Conservation (phyloP, 2,797 vertebrate species). For the Adrianichthys oophorus region DNA sequence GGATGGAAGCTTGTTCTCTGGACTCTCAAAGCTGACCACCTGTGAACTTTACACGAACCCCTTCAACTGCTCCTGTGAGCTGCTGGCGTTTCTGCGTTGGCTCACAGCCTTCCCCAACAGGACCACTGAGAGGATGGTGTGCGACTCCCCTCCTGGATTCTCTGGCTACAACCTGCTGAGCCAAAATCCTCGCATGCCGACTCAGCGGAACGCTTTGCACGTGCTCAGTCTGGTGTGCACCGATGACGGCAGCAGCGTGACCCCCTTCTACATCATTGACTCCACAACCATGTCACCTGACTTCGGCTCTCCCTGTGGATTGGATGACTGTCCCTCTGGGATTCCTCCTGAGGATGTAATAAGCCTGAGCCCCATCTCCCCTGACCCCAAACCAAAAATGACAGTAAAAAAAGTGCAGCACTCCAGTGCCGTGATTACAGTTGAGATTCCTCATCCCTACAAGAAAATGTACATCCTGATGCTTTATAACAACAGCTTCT, state of each 20-base stretch:
- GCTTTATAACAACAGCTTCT: slow-evolving; percentile 93
- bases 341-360: slow-evolving; percentile 82
- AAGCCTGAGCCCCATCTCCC: slow-evolving; percentile 80
- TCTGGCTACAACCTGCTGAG: slow-evolving; percentile 91
- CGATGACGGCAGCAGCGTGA: slow-evolving; percentile 76
- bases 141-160: slow-evolving; percentile 91
- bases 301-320: slow-evolving; percentile 79
- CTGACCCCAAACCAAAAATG: slow-evolving; percentile 83
- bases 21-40: slow-evolving; percentile 87
- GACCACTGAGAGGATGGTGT: slow-evolving; percentile 93
- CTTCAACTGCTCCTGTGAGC: slow-evolving; percentile 96
- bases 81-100: slow-evolving; percentile 94
- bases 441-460: slow-evolving; percentile 92
- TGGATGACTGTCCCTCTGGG: slow-evolving; percentile 92
- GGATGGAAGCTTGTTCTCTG: slow-evolving; percentile 87
- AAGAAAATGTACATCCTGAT: slow-evolving; percentile 95
- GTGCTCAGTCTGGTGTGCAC: slow-evolving; percentile 88
- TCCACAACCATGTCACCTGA: slow-evolving; percentile 80
- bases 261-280: slow-evolving; percentile 62
- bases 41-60: slow-evolving; percentile 98
- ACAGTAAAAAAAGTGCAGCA: slow-evolving; percentile 82
- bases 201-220: slow-evolving; percentile 87
- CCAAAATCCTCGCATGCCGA: slow-evolving; percentile 87
- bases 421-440: slow-evolving; percentile 85
- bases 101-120: slow-evolving; percentile 90